Evolutionary conservation across 2,888 invertebrate genomes (phyloP), one percentile per base, ranked within the genome.

Genomic region (Notodonta dromedarius): DNA sequence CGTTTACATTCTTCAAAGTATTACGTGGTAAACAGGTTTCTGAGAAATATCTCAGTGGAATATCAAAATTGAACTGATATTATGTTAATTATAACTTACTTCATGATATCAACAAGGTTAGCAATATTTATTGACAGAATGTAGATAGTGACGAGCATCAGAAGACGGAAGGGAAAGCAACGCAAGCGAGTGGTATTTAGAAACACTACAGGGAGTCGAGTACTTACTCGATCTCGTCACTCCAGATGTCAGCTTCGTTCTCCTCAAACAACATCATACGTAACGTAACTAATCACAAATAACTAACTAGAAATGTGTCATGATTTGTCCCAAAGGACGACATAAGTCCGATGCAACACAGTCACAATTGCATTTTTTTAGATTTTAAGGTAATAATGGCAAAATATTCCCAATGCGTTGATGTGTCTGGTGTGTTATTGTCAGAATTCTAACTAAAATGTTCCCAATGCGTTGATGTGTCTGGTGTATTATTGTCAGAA

Each of bases 1-100:
- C 84, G 89, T 92, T 91, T 91, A 83, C 89, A 81, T 80, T 81
- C 82, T 80, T 74, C 78, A 68, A 68, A 73, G 71, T 79, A 76
- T 70, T 77, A 79, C 80, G 80, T 82, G 77, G 83, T 83, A 89
- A 87, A 89, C 87, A 89, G 74, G 81, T 83, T 86, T 88, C 86
- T 79, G 75, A 86, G 86, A 88, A 87, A 73, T 77, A 73, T 83
- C 85, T 81, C 83, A 78, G 74, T 80, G 77, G 81, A 77, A 79
- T 78, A 83, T 81, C 79, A 87, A 85, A 84, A 80, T 78, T 81
- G 76, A 74, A 80, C 69, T 70, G 74, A 75, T 82, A 83, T 24
- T 13, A 77, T 67, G 67, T 69, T 71, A 71, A 74, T 63, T 71
- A 68, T 63, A 66, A 68, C 7, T 64, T 65, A 73, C 67, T 63